Evolutionary conservation across 2,888 invertebrate species (phyloP), one percentile per base, ranked within the genome.

Genomic region (Miltochrista miniata): DNA sequence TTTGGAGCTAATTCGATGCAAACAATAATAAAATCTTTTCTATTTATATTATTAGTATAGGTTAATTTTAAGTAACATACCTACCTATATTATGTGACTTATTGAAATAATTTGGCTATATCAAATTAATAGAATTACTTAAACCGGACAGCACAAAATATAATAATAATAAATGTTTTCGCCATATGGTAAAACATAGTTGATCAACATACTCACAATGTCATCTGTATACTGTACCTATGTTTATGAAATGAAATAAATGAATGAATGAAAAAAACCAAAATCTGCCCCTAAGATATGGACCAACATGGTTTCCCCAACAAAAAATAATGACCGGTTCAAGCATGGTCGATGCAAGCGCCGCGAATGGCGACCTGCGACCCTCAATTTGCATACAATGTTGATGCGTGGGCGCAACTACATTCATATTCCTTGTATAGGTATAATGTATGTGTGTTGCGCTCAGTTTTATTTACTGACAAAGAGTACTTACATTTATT

Each of bases 321-420:
- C 18, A 24, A 24, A 24, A 24, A 4, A 24, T 24, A 24, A 24
- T 24, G 18, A 24, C 18, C 18, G 18, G 18, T 53, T 45, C 45
- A 62, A 53, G 56, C 56, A 50, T 54, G 63, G 52, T 61, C 53
- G 56, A 56, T 54, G 51, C 55, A 58, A 55, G 54, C 60, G 43
- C 48, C 47, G 43, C 64, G 49, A 79, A 83, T 79, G 75, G 73
- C 84, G 90, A 90, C 90, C 90, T 87, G 86, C 88, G 90, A 91
- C 90, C 90, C 74, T 65, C 76, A 64, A 90, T 91, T 89, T 90
- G 87, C 91, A 91, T 91, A 91, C 91, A 91, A 91, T 90, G 83
- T 70, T 54, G 59, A 58, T 74, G 87, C 85, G 90, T 89, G 85
- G 90, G 90, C 83, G 83, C 75, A 60, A 56, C 65, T 63, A 68